phyloP scores from a whole-genome alignment of 2,113 vertebrate species.

The Oreocharis arfaki region DNA sequence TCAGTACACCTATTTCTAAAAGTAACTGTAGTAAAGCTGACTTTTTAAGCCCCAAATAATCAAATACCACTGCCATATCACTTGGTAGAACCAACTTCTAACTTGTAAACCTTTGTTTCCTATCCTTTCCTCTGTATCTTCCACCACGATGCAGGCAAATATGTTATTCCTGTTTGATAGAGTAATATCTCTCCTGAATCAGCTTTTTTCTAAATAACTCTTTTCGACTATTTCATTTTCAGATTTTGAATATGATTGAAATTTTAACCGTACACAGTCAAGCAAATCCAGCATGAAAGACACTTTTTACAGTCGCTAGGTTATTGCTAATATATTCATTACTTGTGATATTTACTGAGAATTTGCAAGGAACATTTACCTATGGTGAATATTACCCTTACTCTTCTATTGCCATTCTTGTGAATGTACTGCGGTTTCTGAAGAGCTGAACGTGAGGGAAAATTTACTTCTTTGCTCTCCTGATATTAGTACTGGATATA shows the following conservation, averaged over 20 bases:
- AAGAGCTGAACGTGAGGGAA: neutral
- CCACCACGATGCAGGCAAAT: neutral
- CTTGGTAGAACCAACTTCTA: neutral
- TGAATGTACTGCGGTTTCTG: neutral
- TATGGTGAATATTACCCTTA: neutral
- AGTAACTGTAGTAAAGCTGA: neutral
- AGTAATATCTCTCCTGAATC: neutral
- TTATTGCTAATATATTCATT: neutral
- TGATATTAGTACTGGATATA: neutral
- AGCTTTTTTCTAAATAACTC: neutral
- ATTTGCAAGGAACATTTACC: neutral
- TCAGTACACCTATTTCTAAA: neutral
- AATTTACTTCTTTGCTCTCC: neutral
- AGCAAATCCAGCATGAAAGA: neutral
- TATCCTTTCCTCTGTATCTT: neutral
- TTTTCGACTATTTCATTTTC: neutral
- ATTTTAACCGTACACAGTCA: neutral
- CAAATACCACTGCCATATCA: neutral
- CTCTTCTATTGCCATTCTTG: neutral
- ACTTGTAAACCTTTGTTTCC: neutral
- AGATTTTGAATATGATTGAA: neutral
- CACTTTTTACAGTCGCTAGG: neutral
- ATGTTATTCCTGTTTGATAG: neutral
- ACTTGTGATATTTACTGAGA: neutral
- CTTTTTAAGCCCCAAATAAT: neutral